Percentiles rank a stretch among this genome's conserved stretches.
Evolutionary conservation across 2,113 vertebrate species (phyloP).

Genomic region (Agapornis roseicollis): DNA sequence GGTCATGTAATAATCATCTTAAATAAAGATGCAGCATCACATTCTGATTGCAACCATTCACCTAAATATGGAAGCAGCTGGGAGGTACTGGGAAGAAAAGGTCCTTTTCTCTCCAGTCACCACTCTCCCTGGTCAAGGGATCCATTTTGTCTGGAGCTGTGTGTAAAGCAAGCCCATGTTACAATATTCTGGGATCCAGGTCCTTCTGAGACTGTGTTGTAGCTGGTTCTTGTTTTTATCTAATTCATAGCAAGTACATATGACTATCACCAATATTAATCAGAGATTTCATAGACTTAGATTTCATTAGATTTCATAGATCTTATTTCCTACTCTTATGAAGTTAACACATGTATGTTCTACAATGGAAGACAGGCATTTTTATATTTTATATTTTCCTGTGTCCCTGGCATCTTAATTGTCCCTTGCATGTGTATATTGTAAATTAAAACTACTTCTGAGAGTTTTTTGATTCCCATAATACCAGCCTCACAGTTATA

Average conservation of each 20-base stretch:
- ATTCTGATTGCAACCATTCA: neutral
- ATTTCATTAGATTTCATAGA: too few species aligned
- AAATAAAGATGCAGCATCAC: neutral
- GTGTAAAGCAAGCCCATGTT: neutral
- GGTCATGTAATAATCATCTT: neutral
- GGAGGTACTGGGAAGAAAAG: neutral
- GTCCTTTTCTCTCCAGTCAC: neutral
- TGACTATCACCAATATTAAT: neutral
- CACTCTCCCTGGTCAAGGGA: fast-evolving
- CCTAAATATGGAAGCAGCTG: neutral
- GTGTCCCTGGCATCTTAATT: neutral
- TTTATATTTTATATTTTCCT: neutral
- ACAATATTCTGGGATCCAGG: neutral
- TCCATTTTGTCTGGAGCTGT: neutral
- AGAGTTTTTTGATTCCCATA: neutral
- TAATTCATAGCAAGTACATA: neutral
- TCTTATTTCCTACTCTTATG: neutral
- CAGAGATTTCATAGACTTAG: neutral
- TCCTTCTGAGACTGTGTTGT: neutral
- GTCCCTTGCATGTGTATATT: neutral
- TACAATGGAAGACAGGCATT: neutral
- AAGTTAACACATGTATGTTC: neutral
- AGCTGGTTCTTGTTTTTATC: neutral
- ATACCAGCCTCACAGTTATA: neutral
- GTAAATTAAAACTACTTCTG: neutral